Conservation (phyloP, 1,140 invertebrate genomes). For the Drosophila gunungcola region DNA sequence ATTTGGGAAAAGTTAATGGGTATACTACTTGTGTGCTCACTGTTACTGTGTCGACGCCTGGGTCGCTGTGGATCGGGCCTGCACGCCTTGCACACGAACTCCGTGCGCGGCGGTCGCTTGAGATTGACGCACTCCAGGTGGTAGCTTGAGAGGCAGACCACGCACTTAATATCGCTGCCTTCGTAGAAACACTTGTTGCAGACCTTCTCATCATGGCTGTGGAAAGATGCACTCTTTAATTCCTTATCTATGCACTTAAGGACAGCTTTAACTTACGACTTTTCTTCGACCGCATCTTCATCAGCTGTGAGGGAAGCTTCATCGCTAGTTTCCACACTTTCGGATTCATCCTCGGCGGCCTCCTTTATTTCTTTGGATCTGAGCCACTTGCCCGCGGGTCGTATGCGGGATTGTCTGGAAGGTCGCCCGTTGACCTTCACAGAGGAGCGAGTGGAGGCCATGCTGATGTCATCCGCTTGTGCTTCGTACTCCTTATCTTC, state of each 20-base stretch:
- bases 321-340: slow-evolving; percentile 28
- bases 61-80: slow-evolving; percentile 47
- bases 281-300: slow-evolving; percentile 85
- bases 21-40: slow-evolving; percentile 34
- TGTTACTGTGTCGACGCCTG: slow-evolving; percentile 52
- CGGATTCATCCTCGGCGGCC: slow-evolving; percentile 53
- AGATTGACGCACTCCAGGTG: slow-evolving; percentile 75
- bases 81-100: slow-evolving; percentile 70
- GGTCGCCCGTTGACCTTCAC: slow-evolving; percentile 32
- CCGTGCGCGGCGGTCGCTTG: slow-evolving; percentile 61
- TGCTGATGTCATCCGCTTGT: slow-evolving; percentile 40
- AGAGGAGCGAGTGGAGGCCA: slow-evolving; percentile 12
- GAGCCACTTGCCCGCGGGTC: slow-evolving; percentile 39
- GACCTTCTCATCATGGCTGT: slow-evolving; percentile 63
- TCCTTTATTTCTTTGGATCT: slow-evolving; percentile 84
- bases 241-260: not conserved
- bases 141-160: slow-evolving; percentile 59
- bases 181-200: slow-evolving; percentile 74
- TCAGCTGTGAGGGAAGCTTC: slow-evolving; percentile 91
- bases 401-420: slow-evolving; percentile 11
- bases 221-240: not conserved
- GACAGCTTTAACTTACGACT: slow-evolving; percentile 41
- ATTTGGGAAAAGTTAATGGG: no score
- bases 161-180: slow-evolving; percentile 71
- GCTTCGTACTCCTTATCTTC: not conserved